Evolutionary conservation across 2,797 vertebrate genomes (phyloP), one percentile per base, ranked within the genome.

Genomic region (Squalus acanthias): DNA sequence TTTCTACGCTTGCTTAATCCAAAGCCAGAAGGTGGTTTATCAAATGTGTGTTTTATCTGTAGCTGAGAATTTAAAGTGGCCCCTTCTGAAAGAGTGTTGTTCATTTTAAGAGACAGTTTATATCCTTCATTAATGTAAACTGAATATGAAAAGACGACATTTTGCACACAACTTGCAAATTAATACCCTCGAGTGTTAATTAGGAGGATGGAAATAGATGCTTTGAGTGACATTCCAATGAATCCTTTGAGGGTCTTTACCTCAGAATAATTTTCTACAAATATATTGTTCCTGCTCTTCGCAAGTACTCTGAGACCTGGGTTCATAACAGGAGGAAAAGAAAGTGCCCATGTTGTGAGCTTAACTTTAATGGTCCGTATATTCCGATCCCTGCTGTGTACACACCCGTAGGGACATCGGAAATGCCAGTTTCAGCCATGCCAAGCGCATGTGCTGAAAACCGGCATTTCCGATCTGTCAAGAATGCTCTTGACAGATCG

Each of bases 181-280:
- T 93, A 93, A 67, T 93, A 93, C 91, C 91, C 91, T 46, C 2
- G 91, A 46, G 63, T 93, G 91, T 93, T 93, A 93, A 93, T 93
- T 93, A 93, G 91, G 91, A 69, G 63, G n/a, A 93, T 69, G 91
- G 91, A 93, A 93, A 69, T 93, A 69, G 63, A 93, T 93, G 63
- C 63, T 93, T 67, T 93, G 91, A 93, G 63, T 93, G 91, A 67
- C 91, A 93, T 93, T 69, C n/a, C 63, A 46, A 39, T n/a, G 91
- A 67, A 93, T 93, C 91, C 91, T 69, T 93, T 93, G 91, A 93
- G 91, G 91, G 65, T 69, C 22, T 9, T 46, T 93, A 63, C 91
- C 20, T 93, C 91, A 93, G 65, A 69, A 69, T 93, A 17, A 93
- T 46, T 93, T 46, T n/a, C 33, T 39, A 13, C 91, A 93, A 67